A percentile compares a stretch with the other conserved stretches of the same genome.
These are phyloP conservation scores for Dipodomys spectabilis DNA, from an alignment of 2,113 vertebrate genomes.

Conservation along the genomic window DNA sequence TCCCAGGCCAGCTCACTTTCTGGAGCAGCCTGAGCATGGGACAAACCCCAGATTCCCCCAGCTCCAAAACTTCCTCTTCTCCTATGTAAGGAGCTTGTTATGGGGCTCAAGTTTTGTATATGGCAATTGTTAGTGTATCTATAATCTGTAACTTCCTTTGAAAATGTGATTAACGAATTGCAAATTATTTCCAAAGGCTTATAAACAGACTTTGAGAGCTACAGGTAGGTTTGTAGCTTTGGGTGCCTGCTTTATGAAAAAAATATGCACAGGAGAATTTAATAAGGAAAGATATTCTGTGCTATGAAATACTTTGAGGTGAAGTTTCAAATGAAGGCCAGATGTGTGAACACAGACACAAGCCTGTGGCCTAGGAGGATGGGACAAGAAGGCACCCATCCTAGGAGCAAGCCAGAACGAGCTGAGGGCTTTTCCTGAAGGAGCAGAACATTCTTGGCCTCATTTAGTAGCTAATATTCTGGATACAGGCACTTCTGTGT, in stretches of 20 bases:
- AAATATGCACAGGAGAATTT: constrained; percentile 79
- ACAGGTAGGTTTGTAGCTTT: constrained; percentile 78
- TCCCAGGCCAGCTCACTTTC: background rate
- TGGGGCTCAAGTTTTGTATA: constrained; percentile 29
- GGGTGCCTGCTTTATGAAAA: constrained; percentile 80
- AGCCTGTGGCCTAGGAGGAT: constrained; percentile 28
- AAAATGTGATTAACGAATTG: constrained; percentile 82
- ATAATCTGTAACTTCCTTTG: constrained; percentile 83
- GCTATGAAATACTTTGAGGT: constrained; percentile 79
- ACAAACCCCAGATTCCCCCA: constrained; percentile 27
- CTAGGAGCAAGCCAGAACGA: background rate
- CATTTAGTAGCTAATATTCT: accelerated
- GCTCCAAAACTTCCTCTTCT: background rate
- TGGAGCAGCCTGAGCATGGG: background rate
- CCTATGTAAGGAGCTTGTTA: constrained; percentile 61
- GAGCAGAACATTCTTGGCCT: background rate
- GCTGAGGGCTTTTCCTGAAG: accelerated
- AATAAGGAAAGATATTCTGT: constrained; percentile 81
- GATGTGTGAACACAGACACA: constrained; percentile 68
- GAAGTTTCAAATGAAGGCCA: constrained; percentile 80
- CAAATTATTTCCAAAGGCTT: constrained; percentile 80
- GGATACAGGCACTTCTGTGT: background rate
- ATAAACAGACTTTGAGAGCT: constrained; percentile 77
- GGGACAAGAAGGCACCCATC: background rate
- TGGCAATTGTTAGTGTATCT: constrained; percentile 80